Conservation (phyloP, 1,140 invertebrate genomes). For the Chlorops oryzae region DNA sequence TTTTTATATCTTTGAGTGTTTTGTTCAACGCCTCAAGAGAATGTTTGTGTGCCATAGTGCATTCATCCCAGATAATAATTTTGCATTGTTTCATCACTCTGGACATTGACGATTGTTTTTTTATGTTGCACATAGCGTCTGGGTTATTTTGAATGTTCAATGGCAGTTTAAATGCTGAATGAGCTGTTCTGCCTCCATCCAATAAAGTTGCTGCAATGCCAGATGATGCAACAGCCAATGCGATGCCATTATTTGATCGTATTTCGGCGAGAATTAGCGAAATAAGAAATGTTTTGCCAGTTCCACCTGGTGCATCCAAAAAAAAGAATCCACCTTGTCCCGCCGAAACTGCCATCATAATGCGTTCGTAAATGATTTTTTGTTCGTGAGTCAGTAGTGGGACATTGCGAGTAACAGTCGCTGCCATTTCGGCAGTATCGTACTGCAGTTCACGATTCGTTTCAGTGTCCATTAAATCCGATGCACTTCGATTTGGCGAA, state of each 20-base stretch:
- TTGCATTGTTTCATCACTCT: slow-evolving; percentile 4
- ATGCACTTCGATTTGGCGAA: slow-evolving; percentile 28
- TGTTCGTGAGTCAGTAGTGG: slow-evolving; percentile 16
- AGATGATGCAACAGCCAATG: slow-evolving; percentile 13
- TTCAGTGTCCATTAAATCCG: slow-evolving; percentile 27
- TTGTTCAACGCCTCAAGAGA: slow-evolving; percentile 6
- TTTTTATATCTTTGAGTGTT: slow-evolving; percentile 13
- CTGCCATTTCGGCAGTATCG: slow-evolving; percentile 16
- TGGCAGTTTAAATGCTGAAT: slow-evolving; percentile 6
- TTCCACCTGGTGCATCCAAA: slow-evolving; percentile 2
- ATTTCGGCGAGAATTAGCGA: no score
- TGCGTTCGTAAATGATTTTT: slow-evolving; percentile 17
- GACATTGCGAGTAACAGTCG: slow-evolving; percentile 8
- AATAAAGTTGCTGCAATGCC: no score
- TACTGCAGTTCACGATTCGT: slow-evolving; percentile 23
- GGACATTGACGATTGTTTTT: slow-evolving; percentile 11
- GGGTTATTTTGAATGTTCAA: slow-evolving; percentile 10
- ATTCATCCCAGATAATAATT: slow-evolving; percentile 1
- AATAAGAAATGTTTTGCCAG: no score
- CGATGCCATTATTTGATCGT: slow-evolving; percentile 13
- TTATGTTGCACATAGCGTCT: slow-evolving; percentile 10
- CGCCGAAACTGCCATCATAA: slow-evolving; percentile 14
- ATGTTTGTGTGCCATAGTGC: slow-evolving; percentile 4
- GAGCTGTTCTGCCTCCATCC: slow-evolving; percentile 4
- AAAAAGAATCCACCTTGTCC: slow-evolving; percentile 9